These are phyloP conservation scores for Apis laboriosa DNA, from an alignment of 1,140 invertebrate genomes.

Conservation along the genomic window DNA sequence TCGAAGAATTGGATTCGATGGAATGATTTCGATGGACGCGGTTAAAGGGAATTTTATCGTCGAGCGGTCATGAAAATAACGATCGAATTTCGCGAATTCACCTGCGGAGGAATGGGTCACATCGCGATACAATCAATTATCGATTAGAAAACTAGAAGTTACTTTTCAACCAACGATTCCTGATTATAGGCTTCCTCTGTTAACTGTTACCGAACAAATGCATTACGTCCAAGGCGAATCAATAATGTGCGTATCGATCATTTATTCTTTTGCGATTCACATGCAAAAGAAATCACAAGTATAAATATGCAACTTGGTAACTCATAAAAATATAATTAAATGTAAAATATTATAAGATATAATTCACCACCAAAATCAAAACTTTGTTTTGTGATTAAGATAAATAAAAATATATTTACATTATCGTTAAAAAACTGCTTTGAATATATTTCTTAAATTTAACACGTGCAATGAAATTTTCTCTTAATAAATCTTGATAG, in stretches of 20 bases:
- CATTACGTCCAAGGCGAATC: constrained; percentile 49
- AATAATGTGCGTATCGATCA: constrained; percentile 64
- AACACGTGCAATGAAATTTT: no score
- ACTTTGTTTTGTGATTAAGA: no score
- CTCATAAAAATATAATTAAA: background rate
- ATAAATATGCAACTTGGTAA: background rate
- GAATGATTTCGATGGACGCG: constrained; percentile 26
- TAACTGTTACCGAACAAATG: background rate
- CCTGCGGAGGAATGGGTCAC: background rate
- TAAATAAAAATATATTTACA: no score
- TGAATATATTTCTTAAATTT: no score
- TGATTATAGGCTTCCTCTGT: constrained; percentile 27
- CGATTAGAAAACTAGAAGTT: constrained; percentile 66
- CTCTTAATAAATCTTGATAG: no score
- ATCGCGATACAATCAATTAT: constrained; percentile 57
- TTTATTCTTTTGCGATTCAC: constrained; percentile 28
- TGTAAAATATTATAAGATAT: no score
- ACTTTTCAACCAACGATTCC: constrained; percentile 55
- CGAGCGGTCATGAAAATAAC: constrained; percentile 34
- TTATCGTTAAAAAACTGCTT: no score
- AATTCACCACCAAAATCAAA: no score
- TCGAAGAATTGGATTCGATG: constrained; percentile 14
- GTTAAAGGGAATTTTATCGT: constrained; percentile 35
- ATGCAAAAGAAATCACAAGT: background rate
- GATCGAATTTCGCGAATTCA: background rate